phyloP scores from a whole-genome alignment of 2,888 invertebrate species.

The Electrophaes corylata region DNA sequence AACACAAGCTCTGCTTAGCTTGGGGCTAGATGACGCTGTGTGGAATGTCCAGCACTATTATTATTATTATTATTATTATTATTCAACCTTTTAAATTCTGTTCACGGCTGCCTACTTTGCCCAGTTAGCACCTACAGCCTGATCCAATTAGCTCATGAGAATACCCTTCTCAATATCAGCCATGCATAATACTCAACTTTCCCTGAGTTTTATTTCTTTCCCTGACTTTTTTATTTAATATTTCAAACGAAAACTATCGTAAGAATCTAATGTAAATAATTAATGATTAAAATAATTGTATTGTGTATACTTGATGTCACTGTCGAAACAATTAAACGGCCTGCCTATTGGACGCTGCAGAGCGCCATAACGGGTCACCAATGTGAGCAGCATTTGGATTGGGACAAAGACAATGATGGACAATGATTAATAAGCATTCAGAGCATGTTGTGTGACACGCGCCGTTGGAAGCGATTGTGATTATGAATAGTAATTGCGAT shows the following conservation, averaged over 20 bases:
- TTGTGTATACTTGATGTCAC: too few relatives aligned
- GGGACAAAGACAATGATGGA: conserved; percentile 20
- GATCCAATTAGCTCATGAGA: conserved; percentile 5
- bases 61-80: too few relatives aligned
- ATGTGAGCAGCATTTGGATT: conserved; percentile 14
- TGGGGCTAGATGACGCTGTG: too few relatives aligned
- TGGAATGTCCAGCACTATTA: too few relatives aligned
- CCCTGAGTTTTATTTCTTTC: too few relatives aligned
- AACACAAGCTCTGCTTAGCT: too few relatives aligned
- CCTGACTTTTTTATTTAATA: too few relatives aligned
- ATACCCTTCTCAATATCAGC: not conserved
- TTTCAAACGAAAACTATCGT: too few relatives aligned
- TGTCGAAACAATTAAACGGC: not conserved
- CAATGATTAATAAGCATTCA: conserved; percentile 33
- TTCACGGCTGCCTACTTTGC: not conserved
- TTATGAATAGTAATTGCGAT: conserved; percentile 25
- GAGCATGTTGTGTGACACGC: conserved; percentile 33
- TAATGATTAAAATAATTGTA: too few relatives aligned
- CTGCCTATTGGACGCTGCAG: not conserved
- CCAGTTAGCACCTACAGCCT: not conserved
- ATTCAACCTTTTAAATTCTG: not conserved
- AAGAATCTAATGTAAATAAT: too few relatives aligned
- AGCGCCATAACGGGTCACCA: conserved; percentile 16
- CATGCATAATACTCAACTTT: not conserved
- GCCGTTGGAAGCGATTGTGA: conserved; percentile 29